Base-by-base conservation (phyloP, 2,888 invertebrate genomes). In the Phortica magna region DNA sequence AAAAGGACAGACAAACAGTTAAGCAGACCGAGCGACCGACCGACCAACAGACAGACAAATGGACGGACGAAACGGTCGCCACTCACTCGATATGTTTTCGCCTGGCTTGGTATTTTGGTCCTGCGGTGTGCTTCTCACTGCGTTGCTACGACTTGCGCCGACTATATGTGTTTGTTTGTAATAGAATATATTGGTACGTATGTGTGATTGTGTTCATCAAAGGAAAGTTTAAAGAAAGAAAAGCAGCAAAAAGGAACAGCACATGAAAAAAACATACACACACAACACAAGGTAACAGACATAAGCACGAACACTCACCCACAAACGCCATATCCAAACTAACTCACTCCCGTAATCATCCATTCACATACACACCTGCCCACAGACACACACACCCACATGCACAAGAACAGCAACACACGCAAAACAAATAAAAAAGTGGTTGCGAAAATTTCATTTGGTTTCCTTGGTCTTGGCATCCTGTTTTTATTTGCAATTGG, bases 221-320 rank as follows among this genome's bases (percentile, higher is more conserved):
- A 85, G 85, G 82, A 88, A 85, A 88, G 79, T 88, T 83, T 68
- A 68, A 43, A 68, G 22, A 68, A 43, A 68, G 68, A 43, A 68
- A 68, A 64, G 64, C 64, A 64, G 64, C 64, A 64, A 31, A 31
- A 42, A 68, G 42, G 17, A 43, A 43, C 14, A 43, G 19, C 64
- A 64, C 48, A 48, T 14, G 17, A 19, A 43, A 12, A 61, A 61
- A 61, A 22, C n/a, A 61, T 7, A 22, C 17, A 17, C 17, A 61
- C 17, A 61, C 42, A 41, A 68, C 39, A 64, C 31, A 4, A 64
- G 12, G 12, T 22, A 19, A 61, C 67, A 55, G 76, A 77, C 74
- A 76, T 74, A 76, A 80, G 80, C 74, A 77, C 78, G 79, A 77
- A 83, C 76, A 57, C 67, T 77, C 75, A 61, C 65, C 80, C 77